Evolutionary conservation across 2,797 vertebrate species (phyloP), one percentile per base, ranked within the genome.

Genomic region (Mergus octosetaceus): DNA sequence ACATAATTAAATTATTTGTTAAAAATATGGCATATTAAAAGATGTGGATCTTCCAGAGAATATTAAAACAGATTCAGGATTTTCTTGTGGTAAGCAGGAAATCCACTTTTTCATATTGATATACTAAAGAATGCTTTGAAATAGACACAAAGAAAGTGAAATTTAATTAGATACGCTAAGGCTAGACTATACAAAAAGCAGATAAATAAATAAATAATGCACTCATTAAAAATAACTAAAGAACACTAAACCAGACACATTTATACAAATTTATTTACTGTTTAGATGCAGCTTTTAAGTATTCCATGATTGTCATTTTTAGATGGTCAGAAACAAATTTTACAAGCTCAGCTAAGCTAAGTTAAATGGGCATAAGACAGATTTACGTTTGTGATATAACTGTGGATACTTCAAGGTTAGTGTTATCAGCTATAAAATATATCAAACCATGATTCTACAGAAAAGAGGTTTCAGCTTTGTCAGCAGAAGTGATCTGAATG

Each of bases 121-220:
- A 89, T 77, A 76, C 47, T 87, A 78, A 91, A 84, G 88, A 97
- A 96, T 95, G 69, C 80, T 95, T 97, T 97, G 87, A 97, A 97
- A 96, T 13, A 69, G 12, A 85, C 14, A 41, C 17, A 95, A 77
- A 84, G 85, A 86, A 71, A 62, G 20, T 24, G 75, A 93, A 94
- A 96, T 97, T 96, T 93, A 93, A 97, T 97, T 96, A 96, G 83
- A 69, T 68, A 82, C 76, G 49, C 22, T 90, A 73, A n/a, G 91
- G 38, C 32, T 90, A 88, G 64, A 43, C 92, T 69, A 93, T 53
- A 90, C 6, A n/a, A 36, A 65, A 77, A 22, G 9, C 1, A 30
- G 1, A 13, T 25, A 32, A 43, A n/a, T 61, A 60, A 65, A 36
- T 28, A 96, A 71, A 6, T 20, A 88, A 19, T 32, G 38, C 73